Evolutionary conservation across 1,140 invertebrate genomes (phyloP), one percentile per base, ranked within the genome.

Genomic region (Neodiprion pinetum): DNA sequence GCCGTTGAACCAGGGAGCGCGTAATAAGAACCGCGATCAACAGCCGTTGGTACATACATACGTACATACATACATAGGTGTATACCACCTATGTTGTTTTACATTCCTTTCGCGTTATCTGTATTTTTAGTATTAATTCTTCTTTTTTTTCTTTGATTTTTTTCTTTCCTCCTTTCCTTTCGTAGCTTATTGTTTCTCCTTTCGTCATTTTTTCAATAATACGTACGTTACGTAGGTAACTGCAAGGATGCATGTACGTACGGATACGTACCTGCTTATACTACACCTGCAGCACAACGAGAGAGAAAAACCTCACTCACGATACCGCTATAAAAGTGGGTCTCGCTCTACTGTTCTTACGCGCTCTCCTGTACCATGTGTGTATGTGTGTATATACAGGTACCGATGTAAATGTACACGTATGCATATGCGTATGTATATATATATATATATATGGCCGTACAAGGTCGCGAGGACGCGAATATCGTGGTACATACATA

Each of bases 371-470:
- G 28, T 40, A n/a, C 47, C 8, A 50, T 40, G 70, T n/a, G 12
- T 11, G 40, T 8, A 10, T 4, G 49, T n/a, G 21, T 23, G 0
- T 50, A 23, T 49, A 68, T 70, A 69, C 75, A 72, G 75, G 68
- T 72, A 68, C 78, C 71, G 70, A 67, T 49, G 71, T 72, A 70
- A 72, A 47, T 70, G 47, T 70, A 70, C 65, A 71, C 65, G 70
- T 21, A 21, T 21, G 17, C 17, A 21, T 21, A 21, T 68, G n/a
- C 28, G 28, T n/a, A 28, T 21, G 28, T 17, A 68, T 11, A 68
- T 4, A 14, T 23, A 21, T 28, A 14, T 10, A 12, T 23, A 21
- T 21, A 21, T 68, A 47, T 40, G 28, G 28, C 5, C 4, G 11
- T 9, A 17, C 53, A 61, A 61, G 53, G 53, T 61, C 53, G 0